Conservation (phyloP, 2,113 vertebrate species). For the Delphinus delphis region DNA sequence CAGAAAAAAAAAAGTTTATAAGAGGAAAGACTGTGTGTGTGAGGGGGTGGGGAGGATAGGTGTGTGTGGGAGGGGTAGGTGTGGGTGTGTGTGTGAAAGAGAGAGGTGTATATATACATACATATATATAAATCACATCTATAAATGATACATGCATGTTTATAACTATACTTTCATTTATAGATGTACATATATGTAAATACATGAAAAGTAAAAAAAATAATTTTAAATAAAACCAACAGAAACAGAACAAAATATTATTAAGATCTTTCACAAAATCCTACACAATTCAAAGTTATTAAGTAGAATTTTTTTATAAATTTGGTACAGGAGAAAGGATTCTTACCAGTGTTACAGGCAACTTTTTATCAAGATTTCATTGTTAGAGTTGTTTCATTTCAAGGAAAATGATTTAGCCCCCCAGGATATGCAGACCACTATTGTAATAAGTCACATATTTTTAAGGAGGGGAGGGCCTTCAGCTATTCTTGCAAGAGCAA, state of each 20-base stretch:
- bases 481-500: slow-evolving; percentile 68
- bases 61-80: not conserved
- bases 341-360: slow-evolving; percentile 2
- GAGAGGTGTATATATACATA: not conserved
- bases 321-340: slow-evolving; percentile 21
- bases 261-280: not conserved
- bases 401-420: slow-evolving; percentile 67
- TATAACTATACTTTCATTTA: not conserved
- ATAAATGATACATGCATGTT: not conserved
- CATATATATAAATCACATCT: not conserved
- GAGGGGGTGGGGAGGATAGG: not conserved
- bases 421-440: slow-evolving; percentile 65
- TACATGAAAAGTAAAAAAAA: not conserved
- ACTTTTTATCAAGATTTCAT: slow-evolving; percentile 67
- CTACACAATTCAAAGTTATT: not conserved
- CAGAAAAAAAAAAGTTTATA: not conserved
- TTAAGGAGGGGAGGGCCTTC: slow-evolving; percentile 60
- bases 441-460: slow-evolving; percentile 65
- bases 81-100: not conserved
- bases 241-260: not conserved
- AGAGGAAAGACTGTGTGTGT: not conserved
- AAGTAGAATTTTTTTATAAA: slow-evolving; percentile 18
- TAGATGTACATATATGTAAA: not conserved
- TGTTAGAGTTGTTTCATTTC: slow-evolving; percentile 66
- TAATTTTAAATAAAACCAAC: not conserved